These are phyloP conservation scores for Peucedramus taeniatus DNA, from an alignment of 2,113 vertebrate genomes.

Conservation along the genomic window DNA sequence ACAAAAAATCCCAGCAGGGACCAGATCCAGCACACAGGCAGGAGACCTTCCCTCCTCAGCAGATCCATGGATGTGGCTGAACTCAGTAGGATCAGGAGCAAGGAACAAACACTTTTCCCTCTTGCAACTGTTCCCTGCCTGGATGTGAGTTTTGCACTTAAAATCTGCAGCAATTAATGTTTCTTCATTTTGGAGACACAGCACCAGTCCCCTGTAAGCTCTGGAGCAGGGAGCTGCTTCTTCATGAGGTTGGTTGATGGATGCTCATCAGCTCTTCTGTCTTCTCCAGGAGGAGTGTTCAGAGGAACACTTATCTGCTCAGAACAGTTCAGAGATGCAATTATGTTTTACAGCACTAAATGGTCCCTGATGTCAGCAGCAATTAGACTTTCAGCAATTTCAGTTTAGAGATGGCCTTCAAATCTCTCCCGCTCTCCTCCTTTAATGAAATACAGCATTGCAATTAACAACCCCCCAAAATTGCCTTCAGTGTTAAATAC, in stretches of 20 bases:
- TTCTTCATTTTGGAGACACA: not conserved
- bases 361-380: conserved; percentile 62
- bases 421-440: conserved; percentile 17
- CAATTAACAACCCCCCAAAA: conserved; percentile 42
- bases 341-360: conserved; percentile 63
- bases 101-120: not conserved
- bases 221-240: not conserved
- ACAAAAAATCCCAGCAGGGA: not conserved
- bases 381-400: conserved; percentile 61
- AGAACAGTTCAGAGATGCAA: conserved; percentile 54
- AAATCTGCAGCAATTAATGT: not conserved
- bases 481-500: not conserved
- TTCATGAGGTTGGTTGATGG: not conserved
- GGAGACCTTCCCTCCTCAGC: not conserved
- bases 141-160: not conserved
- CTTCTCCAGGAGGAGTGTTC: conserved; percentile 42
- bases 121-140: not conserved
- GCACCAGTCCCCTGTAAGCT: not conserved
- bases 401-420: conserved; percentile 61
- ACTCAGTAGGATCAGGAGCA: not conserved
- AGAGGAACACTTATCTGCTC: conserved; percentile 53
- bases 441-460: conserved; percentile 34
- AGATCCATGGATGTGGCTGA: not conserved
- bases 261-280: conserved; percentile 42
- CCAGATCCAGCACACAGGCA: not conserved